Conservation (phyloP, 2,797 vertebrate species). For the Rhinella marina region DNA sequence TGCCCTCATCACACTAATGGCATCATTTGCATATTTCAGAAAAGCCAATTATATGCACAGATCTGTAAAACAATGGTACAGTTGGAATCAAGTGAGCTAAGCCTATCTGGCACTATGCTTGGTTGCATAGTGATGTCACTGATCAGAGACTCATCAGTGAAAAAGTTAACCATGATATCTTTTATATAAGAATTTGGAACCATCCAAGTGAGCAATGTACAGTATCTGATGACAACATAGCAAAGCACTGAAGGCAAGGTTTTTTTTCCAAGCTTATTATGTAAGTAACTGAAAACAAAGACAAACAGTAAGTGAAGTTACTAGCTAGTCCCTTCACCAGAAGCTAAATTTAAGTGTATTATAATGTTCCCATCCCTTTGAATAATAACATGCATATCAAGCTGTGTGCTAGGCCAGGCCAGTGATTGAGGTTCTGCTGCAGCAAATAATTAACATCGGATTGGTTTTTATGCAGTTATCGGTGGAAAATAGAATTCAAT, state of each 20-base stretch:
- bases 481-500: neutral
- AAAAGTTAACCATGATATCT: too few relatives aligned
- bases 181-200: neutral
- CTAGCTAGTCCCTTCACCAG: neutral
- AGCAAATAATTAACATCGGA: constrained; percentile 69
- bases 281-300: neutral
- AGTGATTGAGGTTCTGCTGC: constrained; percentile 97
- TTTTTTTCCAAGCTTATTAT: neutral
- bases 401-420: constrained; percentile 90
- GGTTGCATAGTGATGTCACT: too few relatives aligned
- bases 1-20: too few relatives aligned
- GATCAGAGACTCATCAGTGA: too few relatives aligned
- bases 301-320: neutral
- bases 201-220: neutral
- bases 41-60: too few relatives aligned
- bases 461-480: constrained; percentile 48
- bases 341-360: constrained; percentile 5
- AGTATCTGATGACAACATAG: neutral
- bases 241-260: neutral
- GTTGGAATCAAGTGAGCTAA: too few relatives aligned
- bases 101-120: too few relatives aligned
- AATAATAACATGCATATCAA: constrained; percentile 91
- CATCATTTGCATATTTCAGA: too few relatives aligned
- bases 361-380: constrained; percentile 14
- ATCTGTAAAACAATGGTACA: too few relatives aligned